phyloP scores from a whole-genome alignment of 2,113 vertebrate species.

The Eonycteris spelaea region DNA sequence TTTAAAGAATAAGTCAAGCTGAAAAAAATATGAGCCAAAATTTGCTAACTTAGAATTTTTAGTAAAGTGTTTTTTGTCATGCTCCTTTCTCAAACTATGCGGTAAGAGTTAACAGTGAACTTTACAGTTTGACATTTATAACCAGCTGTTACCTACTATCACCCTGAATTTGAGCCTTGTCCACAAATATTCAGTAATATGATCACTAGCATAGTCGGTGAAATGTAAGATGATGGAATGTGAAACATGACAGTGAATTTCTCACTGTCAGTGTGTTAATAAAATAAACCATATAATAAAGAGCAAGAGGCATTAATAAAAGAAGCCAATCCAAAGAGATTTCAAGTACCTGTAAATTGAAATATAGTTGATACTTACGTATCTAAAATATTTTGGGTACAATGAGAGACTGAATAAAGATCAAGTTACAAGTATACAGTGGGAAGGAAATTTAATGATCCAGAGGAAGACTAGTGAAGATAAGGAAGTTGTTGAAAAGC shows the following conservation, averaged over 20 bases:
- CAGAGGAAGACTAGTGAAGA: background rate
- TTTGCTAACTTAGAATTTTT: slow-evolving; percentile 6
- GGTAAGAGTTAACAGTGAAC: slow-evolving; percentile 19
- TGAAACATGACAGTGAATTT: background rate
- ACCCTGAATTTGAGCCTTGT: background rate
- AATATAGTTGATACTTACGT: background rate
- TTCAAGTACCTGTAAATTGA: background rate
- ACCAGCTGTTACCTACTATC: slow-evolving; percentile 27
- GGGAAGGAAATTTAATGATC: background rate
- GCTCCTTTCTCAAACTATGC: background rate
- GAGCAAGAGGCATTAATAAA: background rate
- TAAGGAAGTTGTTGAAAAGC: background rate
- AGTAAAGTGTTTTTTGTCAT: background rate
- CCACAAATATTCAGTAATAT: slow-evolving; percentile 44
- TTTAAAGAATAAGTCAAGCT: background rate
- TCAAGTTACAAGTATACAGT: background rate
- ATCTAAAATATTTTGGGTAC: background rate
- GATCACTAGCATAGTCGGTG: background rate
- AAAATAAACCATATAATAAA: background rate
- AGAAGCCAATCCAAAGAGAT: background rate
- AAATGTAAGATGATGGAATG: background rate
- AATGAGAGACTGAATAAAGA: background rate
- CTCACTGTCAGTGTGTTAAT: background rate
- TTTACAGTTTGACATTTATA: background rate
- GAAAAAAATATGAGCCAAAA: background rate